Percentiles rank a stretch among this genome's conserved stretches.
phyloP scores from a whole-genome alignment of 1,140 invertebrate genomes.

The Delia radicum region DNA sequence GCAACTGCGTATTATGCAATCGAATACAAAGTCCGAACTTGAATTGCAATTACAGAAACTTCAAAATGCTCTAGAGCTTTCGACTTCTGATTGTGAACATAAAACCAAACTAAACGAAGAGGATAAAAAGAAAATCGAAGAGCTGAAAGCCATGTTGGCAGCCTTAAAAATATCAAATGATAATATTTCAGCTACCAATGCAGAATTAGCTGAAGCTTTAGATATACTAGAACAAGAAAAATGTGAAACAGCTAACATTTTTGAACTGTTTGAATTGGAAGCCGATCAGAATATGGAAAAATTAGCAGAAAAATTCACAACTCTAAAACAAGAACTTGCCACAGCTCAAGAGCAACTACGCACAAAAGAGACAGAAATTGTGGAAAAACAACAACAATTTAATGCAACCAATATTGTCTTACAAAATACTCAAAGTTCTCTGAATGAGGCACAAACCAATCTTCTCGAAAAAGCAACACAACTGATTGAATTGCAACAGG shows the following conservation, averaged over 20 bases:
- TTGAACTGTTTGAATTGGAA: slow-evolving; percentile 52
- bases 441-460: slow-evolving; percentile 9
- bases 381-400: not conserved
- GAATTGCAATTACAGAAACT: slow-evolving; percentile 30
- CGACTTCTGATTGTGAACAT: slow-evolving; percentile 37
- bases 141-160: slow-evolving; percentile 41
- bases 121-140: slow-evolving; percentile 45
- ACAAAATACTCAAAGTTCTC: slow-evolving; percentile 15
- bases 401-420: not conserved
- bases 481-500: slow-evolving; percentile 32
- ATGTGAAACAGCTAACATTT: slow-evolving; percentile 48
- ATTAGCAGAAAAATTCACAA: slow-evolving; percentile 41
- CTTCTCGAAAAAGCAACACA: slow-evolving; percentile 22
- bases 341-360: slow-evolving; percentile 5
- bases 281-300: slow-evolving; percentile 45
- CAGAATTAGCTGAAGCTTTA: slow-evolving; percentile 40
- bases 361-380: not conserved
- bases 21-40: slow-evolving; percentile 20
- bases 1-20: slow-evolving; percentile 23
- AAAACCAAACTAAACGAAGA: slow-evolving; percentile 41
- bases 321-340: slow-evolving; percentile 35
- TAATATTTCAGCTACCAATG: slow-evolving; percentile 47
- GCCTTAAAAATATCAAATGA: slow-evolving; percentile 45
- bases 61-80: slow-evolving; percentile 41
- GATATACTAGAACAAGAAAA: slow-evolving; percentile 47